Evolutionary conservation across 2,888 invertebrate genomes (phyloP), one percentile per base, ranked within the genome.

Genomic region (Neoitamus cyanurus): DNA sequence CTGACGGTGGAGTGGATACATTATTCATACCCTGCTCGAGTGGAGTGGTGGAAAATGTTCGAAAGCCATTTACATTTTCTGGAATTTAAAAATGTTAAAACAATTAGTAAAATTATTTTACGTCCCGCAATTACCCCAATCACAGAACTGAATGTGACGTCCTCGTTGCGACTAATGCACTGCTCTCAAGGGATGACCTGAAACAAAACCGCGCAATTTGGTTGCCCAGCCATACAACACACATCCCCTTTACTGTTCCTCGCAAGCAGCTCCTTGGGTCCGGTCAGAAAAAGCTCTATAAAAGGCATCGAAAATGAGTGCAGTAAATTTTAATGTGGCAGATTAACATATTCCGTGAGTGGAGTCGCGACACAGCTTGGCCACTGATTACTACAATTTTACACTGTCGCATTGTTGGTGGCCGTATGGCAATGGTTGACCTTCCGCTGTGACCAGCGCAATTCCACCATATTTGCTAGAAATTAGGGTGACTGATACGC

Each of bases 341-440:
- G 36, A 82, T 82, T 82, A 82, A 82, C 82, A 82, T 82, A 82
- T 82, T 82, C 69, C 82, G 82, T 82, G 82, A 68, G 82, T 31
- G 69, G 42, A 34, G 36, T 28, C 37, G 68, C 69, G 69, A n/a
- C 69, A 82, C 28, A 37, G 20, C 4, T 2, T 37, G 6, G 15
- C 20, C 28, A 9, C 82, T 37, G 69, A 82, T 68, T 82, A 69
- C 82, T 48, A 36, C 37, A 37, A 69, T 82, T 69, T 82, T 37
- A 69, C 69, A 69, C 37, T 69, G 82, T 68, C 68, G 69, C 28
- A 31, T 34, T 68, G 68, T 80, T 46, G 48, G 42, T 37, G 30
- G 25, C 42, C 77, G 6, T 28, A 30, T 80, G 1, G 58, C 11
- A 48, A 48, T 58, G 58, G 36, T 75, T 37, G n/a, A 75, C 42